Percentiles rank a stretch among this genome's conserved stretches.
phyloP scores from a whole-genome alignment of 2,888 invertebrate genomes.

The Rotaria sp. region DNA sequence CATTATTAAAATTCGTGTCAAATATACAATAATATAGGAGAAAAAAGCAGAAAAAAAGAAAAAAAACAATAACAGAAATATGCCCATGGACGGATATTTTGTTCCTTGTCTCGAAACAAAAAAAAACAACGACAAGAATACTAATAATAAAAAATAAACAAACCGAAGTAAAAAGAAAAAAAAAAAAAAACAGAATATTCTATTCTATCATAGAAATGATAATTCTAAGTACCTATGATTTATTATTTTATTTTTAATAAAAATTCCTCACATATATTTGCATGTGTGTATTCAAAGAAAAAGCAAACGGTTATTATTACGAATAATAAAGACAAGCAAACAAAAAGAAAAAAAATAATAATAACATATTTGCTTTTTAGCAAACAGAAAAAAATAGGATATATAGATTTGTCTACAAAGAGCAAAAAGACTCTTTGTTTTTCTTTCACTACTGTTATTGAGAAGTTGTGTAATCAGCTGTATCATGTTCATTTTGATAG shows the following conservation, averaged over 20 bases:
- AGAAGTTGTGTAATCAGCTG: background rate
- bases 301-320: background rate
- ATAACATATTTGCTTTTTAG: slow-evolving; percentile 18
- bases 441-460: background rate
- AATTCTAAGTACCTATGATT: no score
- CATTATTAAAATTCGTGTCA: background rate
- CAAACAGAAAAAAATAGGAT: background rate
- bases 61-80: background rate
- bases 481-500: background rate
- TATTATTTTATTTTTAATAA: background rate
- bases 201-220: background rate
- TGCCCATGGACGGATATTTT: background rate
- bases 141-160: background rate
- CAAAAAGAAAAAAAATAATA: background rate
- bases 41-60: background rate
- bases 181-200: background rate
- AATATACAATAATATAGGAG: background rate
- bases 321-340: background rate
- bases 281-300: background rate
- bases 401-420: background rate
- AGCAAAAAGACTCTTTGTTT: no score
- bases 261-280: background rate
- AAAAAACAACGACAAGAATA: background rate
- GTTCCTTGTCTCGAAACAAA: background rate
- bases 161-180: background rate